Conservation (phyloP, 2,888 invertebrate species). For the Tolmerus cingulatus region DNA sequence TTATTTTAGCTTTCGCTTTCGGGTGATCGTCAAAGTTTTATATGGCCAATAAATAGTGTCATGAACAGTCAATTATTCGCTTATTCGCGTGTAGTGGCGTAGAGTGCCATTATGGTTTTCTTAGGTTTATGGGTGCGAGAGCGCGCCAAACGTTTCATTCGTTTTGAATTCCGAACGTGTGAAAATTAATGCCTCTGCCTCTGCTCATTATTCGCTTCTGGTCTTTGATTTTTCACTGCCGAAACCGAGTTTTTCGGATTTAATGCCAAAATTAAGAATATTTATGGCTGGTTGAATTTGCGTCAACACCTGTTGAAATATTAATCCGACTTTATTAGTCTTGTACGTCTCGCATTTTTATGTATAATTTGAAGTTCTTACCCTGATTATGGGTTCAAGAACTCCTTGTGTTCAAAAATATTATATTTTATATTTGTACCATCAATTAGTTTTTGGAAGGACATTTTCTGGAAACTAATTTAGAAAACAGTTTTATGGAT, state of each 20-base stretch:
- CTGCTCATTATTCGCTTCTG: neutral
- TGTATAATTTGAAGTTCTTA: neutral
- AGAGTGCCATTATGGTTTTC: neutral
- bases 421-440: too few species aligned
- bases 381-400: neutral
- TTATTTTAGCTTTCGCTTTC: constrained; percentile 47
- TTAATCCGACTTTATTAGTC: neutral
- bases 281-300: neutral
- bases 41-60: constrained; percentile 50
- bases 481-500: too few species aligned
- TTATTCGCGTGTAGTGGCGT: neutral
- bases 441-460: too few species aligned
- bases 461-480: too few species aligned
- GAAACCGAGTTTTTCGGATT: neutral
- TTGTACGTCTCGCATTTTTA: neutral
- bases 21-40: constrained; percentile 49
- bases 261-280: neutral
- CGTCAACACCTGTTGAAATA: neutral
- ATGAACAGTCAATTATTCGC: constrained; percentile 44
- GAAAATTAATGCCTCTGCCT: neutral
- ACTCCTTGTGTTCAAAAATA: neutral
- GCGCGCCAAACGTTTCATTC: neutral
- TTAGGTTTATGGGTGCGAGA: neutral
- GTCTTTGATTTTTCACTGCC: neutral
- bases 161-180: constrained; percentile 1